Conservation (phyloP, 2,888 invertebrate genomes). For the Muschampia plurimacula region DNA sequence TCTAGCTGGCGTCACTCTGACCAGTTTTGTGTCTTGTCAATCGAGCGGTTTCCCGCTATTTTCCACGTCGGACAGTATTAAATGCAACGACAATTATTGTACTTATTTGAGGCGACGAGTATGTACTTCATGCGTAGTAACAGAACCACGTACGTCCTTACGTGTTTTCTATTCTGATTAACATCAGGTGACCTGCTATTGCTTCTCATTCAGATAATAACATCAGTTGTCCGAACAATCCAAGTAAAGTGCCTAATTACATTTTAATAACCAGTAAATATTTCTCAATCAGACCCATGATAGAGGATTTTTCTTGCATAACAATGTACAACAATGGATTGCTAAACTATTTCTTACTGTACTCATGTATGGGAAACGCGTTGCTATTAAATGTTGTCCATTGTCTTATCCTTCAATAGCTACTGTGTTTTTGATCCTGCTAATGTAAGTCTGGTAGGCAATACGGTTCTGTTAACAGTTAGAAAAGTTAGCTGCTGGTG, state of each 20-base stretch:
- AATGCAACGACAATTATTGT: no score
- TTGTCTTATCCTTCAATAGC: constrained; percentile 52
- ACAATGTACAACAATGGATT: constrained; percentile 63
- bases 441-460: neutral
- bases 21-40: no score
- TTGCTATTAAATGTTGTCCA: constrained; percentile 52
- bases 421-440: neutral
- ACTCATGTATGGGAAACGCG: constrained; percentile 56
- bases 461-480: neutral
- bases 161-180: no score
- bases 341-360: constrained; percentile 63
- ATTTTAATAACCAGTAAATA: constrained; percentile 26
- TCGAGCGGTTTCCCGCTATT: no score
- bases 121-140: no score
- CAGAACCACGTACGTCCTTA: no score
- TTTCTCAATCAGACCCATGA: constrained; percentile 28
- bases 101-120: no score
- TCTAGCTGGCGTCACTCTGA: no score
- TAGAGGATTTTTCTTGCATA: constrained; percentile 41
- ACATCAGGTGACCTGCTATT: no score
- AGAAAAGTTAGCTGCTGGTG: neutral
- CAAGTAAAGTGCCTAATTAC: constrained; percentile 5
- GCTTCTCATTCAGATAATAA: neutral
- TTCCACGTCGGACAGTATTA: no score
- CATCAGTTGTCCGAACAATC: neutral